Evolutionary conservation across 2,888 invertebrate genomes (phyloP).

Genomic region (Dasypogon diadema): DNA sequence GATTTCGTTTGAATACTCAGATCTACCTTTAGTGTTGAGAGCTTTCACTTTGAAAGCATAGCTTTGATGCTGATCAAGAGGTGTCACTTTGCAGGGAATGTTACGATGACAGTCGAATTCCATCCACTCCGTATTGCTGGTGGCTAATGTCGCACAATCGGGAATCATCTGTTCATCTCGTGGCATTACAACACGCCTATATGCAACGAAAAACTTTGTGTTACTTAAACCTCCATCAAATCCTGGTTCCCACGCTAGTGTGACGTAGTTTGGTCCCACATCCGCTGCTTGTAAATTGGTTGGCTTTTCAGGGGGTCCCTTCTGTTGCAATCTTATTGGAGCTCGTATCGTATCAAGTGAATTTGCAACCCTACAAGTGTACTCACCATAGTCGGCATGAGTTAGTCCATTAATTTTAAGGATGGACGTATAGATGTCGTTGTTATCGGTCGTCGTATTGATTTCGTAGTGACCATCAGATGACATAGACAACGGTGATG

Average conservation of each 20-base stretch:
- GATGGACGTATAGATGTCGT: conserved; percentile 87
- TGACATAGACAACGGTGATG: conserved; percentile 80
- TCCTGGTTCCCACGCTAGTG: conserved; percentile 87
- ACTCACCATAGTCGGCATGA: conserved; percentile 90
- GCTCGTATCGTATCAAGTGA: conserved; percentile 81
- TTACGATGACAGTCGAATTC: conserved; percentile 87
- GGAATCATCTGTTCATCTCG: conserved; percentile 74
- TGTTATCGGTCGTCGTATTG: conserved; percentile 82
- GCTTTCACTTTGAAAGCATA: conserved; percentile 92
- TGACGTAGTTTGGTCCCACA: conserved; percentile 83
- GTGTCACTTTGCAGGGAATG: conserved; percentile 89
- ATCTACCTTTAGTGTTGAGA: conserved; percentile 87
- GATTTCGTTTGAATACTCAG: conserved; percentile 88
- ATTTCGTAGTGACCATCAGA: conserved; percentile 90
- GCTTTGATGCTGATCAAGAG: conserved; percentile 86
- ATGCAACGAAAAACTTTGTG: conserved; percentile 89
- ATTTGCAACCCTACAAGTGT: conserved; percentile 89
- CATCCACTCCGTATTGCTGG: conserved; percentile 77
- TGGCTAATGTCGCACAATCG: conserved; percentile 73
- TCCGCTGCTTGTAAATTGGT: conserved; percentile 78
- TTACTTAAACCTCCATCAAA: conserved; percentile 90
- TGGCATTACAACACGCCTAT: conserved; percentile 76
- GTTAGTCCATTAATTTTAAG: conserved; percentile 80
- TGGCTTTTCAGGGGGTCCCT: conserved; percentile 89
- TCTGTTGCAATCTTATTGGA: conserved; percentile 84